Percentiles rank a stretch among this genome's conserved stretches.
Evolutionary conservation across 2,797 vertebrate species (phyloP).

Genomic region (Scyliorhinus canicula): DNA sequence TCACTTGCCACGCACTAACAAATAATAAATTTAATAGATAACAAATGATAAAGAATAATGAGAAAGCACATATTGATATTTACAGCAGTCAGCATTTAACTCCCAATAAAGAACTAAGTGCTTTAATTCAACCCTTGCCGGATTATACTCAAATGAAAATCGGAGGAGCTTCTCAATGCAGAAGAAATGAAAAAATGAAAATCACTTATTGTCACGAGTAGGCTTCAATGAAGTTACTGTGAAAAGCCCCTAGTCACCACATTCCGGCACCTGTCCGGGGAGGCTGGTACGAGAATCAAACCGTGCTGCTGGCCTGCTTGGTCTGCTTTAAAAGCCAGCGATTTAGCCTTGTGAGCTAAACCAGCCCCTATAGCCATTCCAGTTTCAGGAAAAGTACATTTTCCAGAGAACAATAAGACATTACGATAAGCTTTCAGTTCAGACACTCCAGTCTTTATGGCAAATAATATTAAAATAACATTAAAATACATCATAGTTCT

Average conservation of each 20-base stretch:
- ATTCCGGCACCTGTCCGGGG: too few relatives aligned
- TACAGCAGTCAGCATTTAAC: not conserved
- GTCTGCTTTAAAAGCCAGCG: too few relatives aligned
- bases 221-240: too few relatives aligned
- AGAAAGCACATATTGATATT: not conserved
- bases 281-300: too few relatives aligned
- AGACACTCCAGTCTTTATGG: not conserved
- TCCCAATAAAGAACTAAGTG: not conserved
- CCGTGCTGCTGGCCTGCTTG: too few relatives aligned
- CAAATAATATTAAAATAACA: constrained; percentile 10
- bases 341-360: too few relatives aligned
- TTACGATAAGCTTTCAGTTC: not conserved
- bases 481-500: not conserved
- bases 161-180: not conserved
- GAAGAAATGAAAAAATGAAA: too few relatives aligned
- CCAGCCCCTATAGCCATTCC: too few relatives aligned
- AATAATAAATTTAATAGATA: not conserved
- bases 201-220: too few relatives aligned
- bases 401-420: not conserved
- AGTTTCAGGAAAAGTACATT: not conserved
- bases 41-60: not conserved
- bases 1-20: not conserved
- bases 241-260: too few relatives aligned
- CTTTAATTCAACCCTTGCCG: not conserved
- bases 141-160: not conserved